Evolutionary conservation across 2,888 invertebrate species (phyloP), one percentile per base, ranked within the genome.

Genomic region (Ormyrus pomaceus): DNA sequence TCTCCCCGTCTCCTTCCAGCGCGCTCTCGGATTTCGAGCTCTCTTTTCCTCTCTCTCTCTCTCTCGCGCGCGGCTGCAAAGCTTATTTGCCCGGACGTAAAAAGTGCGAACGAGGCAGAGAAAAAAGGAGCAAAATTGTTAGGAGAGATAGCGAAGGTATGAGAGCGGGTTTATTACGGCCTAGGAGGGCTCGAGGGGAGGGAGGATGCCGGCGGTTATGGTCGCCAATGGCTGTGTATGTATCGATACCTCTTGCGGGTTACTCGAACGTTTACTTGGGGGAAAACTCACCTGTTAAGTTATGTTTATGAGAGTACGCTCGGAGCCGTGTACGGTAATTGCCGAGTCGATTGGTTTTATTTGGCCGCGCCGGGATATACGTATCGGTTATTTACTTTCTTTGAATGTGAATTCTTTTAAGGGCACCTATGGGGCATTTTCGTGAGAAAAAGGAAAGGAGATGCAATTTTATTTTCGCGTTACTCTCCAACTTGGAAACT

Each of bases 31-130:
- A 55, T 73, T 68, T 73, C 59, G 19, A 19, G 19, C 19, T 64
- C 81, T 62, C 71, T 65, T 77, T 19, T 77, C 19, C 76, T 77
- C 56, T 81, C 72, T 46, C 70, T 68, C 77, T 19, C 76, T 77
- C 56, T 81, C 72, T 46, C 70, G 65, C 4, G 2, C 3, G 34
- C 34, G 34, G 34, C 34, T 19, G 50, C 19, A 62, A 58, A 66
- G 68, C 77, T 66, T 73, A 68, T 78, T 73, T 78, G 68, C 78
- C 50, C 69, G 51, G 70, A 74, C 5, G 62, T 55, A 74, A 80
- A 70, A 80, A 76, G 70, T 64, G 58, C 56, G 68, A 69, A 69
- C 34, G 69, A 78, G 71, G 9, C 11, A 46, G 34, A 51, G 34
- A 62, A 34, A 19, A 46, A 9, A 13, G 51, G 61, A 66, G 73